These are phyloP conservation scores for Luidia sarsii DNA, from an alignment of 53 echinoderm and acorn worm genomes.

Conservation along the genomic window DNA sequence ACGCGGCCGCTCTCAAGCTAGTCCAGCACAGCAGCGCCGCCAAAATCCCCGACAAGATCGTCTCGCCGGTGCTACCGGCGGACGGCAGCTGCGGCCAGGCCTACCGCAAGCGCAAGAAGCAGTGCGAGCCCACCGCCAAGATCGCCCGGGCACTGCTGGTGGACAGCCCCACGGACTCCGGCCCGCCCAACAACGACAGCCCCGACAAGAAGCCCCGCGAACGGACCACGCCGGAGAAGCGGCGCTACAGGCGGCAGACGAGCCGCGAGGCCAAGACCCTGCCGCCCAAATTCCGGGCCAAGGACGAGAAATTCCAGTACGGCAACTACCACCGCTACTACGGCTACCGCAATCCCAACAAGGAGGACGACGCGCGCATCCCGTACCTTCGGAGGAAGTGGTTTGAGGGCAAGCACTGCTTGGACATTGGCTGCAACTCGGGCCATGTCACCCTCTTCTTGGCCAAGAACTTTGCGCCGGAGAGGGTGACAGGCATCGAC, in stretches of 20 bases:
- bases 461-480: constrained; percentile 76
- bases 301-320: constrained; percentile 87
- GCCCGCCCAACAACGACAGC: no score
- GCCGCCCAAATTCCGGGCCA: constrained; percentile 79
- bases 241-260: constrained; percentile 62
- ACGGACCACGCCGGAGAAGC: constrained; percentile 56
- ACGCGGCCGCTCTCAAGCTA: background rate
- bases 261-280: constrained; percentile 68
- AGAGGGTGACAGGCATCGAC: constrained; percentile 86
- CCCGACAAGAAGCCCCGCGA: constrained; percentile 20
- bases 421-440: constrained; percentile 99
- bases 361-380: constrained; percentile 75
- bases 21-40: constrained; percentile 18
- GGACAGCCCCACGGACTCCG: background rate
- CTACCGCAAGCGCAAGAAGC: constrained; percentile 63
- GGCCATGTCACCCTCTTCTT: constrained; percentile 91
- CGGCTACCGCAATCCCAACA: constrained; percentile 88
- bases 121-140: constrained; percentile 82
- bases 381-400: constrained; percentile 72
- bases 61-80: constrained; percentile 95
- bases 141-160: constrained; percentile 75
- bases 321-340: constrained; percentile 97
- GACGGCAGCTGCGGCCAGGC: background rate
- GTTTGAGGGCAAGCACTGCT: constrained; percentile 84
- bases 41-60: constrained; percentile 85